Evolutionary conservation across 2,888 invertebrate species (phyloP), one percentile per base, ranked within the genome.

Genomic region (Tetropium fuscum): DNA sequence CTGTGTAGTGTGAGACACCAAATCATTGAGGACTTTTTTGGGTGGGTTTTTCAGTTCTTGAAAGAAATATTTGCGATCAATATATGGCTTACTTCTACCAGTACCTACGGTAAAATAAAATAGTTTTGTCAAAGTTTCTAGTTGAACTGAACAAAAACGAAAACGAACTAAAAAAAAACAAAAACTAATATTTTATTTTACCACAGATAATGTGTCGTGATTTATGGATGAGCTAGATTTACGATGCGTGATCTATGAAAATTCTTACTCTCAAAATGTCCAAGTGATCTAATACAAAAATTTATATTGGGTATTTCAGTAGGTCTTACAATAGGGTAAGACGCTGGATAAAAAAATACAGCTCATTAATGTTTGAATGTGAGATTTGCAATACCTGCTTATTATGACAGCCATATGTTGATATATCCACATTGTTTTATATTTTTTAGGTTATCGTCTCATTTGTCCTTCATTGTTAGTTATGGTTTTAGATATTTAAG

Each of bases 1-100:
- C 48, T 68, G 60, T 18, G 64, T 62, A 30, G 60, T 27, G 41
- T 60, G 64, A 27, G 65, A 51, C 56, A 89, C 90, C 80, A 95
- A 85, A 83, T 95, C 95, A 84, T 95, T 94, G 74, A 95, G 87
- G 65, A 93, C 92, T 84, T 94, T 94, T 85, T 95, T 94, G 73
- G 95, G 94, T 72, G 95, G 95, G 84, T 95, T 95, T 86, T 95
- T 95, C 78, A 95, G 87, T 83, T 95, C 94, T 86, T 95, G 94
- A 87, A 96, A 96, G 86, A 96, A 96, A 84, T 94, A 93, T 87
- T 95, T 95, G 85, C 94, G 94, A 87, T 96, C 95, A 78, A 95
- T 89, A 85, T 95, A 96, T 65, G 95, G 95, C 83, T 92, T 93
- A 83, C 91, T 93, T 82, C 92, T 89, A 78, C 95, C 94, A 73